These are phyloP conservation scores for Picus viridis DNA, from an alignment of 2,797 vertebrate species.

Conservation along the genomic window DNA sequence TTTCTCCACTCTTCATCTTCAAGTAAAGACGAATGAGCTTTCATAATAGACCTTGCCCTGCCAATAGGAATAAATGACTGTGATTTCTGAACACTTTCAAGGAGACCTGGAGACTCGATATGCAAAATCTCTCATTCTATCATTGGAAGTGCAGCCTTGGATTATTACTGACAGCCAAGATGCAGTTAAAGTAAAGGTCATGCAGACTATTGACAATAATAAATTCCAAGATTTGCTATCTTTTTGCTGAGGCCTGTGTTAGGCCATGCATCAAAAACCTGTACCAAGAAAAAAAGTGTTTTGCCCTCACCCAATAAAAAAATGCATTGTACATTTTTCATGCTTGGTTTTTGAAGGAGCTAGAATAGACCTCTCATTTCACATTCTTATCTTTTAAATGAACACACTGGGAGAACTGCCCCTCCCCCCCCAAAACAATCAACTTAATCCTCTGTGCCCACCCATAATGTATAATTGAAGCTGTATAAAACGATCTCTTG, in stretches of 20 bases:
- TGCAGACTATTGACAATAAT: slow-evolving; percentile 82
- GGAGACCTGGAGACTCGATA: slow-evolving; percentile 82
- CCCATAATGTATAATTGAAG: background rate
- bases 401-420: background rate
- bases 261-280: slow-evolving; percentile 73
- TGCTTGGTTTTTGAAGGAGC: slow-evolving; percentile 46
- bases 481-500: slow-evolving; percentile 26
- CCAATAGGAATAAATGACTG: slow-evolving; percentile 85
- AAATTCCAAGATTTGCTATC: slow-evolving; percentile 82
- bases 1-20: slow-evolving; percentile 78
- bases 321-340: slow-evolving; percentile 54
- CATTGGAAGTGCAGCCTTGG: slow-evolving; percentile 81
- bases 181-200: slow-evolving; percentile 83
- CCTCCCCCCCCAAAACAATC: background rate
- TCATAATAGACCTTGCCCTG: slow-evolving; percentile 84
- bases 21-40: slow-evolving; percentile 81
- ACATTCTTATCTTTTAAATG: slow-evolving; percentile 27
- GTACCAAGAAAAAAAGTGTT: background rate
- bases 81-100: slow-evolving; percentile 82
- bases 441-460: background rate
- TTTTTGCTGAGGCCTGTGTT: slow-evolving; percentile 72
- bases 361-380: background rate
- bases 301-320: slow-evolving; percentile 42
- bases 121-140: slow-evolving; percentile 84
- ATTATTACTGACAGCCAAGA: slow-evolving; percentile 83